phyloP scores from a whole-genome alignment of 2,113 vertebrate species.

The Peromyscus polionotus region DNA sequence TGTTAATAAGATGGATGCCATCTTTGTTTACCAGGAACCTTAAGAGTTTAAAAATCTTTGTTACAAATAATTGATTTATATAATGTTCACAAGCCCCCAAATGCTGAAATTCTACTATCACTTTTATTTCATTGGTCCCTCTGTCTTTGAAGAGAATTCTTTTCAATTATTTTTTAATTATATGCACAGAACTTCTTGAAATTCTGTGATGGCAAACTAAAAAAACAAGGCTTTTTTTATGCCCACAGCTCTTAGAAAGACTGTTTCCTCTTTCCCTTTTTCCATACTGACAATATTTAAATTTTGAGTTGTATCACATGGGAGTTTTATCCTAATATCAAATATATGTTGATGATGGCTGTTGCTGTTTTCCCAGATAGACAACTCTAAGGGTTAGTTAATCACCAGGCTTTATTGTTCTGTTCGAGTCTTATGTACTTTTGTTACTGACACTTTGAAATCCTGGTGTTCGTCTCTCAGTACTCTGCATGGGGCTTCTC shows the following conservation, averaged over 20 bases:
- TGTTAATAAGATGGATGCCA: no score
- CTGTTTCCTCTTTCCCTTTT: conserved; percentile 30
- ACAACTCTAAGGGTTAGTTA: conserved; percentile 70
- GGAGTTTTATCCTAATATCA: neutral
- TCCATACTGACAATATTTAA: conserved; percentile 60
- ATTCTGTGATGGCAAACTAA: neutral
- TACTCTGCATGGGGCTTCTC: conserved; percentile 54
- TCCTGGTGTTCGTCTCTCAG: conserved; percentile 63
- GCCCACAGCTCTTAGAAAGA: conserved; percentile 34
- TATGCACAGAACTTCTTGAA: neutral
- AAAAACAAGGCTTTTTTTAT: neutral
- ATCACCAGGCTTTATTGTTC: conserved; percentile 67
- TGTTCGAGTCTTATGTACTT: conserved; percentile 58
- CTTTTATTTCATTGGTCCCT: no score
- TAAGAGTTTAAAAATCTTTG: no score
- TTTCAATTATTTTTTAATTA: neutral
- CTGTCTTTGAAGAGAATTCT: no score
- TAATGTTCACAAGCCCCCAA: no score
- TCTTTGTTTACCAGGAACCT: no score
- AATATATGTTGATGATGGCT: neutral
- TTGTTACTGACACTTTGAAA: conserved; percentile 76
- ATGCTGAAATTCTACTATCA: no score
- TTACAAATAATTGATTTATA: no score
- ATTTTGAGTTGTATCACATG: neutral
- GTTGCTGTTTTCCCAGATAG: conserved; percentile 72